phyloP scores from a whole-genome alignment of 1,140 invertebrate genomes.

The Arion vulgaris region DNA sequence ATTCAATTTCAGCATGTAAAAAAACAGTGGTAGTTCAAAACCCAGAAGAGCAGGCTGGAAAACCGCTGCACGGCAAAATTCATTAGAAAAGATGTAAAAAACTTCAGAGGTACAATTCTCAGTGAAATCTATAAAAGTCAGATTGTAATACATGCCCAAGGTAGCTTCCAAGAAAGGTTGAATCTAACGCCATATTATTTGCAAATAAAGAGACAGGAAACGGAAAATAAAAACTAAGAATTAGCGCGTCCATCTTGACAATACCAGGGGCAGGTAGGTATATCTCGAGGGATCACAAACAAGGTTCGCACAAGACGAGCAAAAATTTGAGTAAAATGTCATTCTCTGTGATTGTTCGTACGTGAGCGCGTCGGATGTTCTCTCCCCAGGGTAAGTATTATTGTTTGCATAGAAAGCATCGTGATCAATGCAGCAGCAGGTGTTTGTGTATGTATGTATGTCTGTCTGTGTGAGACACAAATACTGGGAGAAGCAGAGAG shows the following conservation, averaged over 20 bases:
- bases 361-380: not conserved
- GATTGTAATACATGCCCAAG: too few species aligned
- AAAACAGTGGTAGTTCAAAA: too few species aligned
- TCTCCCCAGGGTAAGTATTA: not conserved
- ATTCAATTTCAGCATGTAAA: too few species aligned
- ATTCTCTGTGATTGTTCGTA: conserved; percentile 7
- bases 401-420: not conserved
- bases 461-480: not conserved
- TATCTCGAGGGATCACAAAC: not conserved
- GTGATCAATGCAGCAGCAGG: not conserved
- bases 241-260: not conserved
- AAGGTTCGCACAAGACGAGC: not conserved
- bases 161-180: not conserved
- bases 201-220: not conserved
- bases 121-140: too few species aligned
- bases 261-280: not conserved
- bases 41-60: too few species aligned
- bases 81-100: too few species aligned
- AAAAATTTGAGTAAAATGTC: conserved; percentile 3
- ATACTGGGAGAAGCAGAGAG: not conserved
- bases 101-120: too few species aligned
- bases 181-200: not conserved
- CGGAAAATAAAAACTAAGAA: not conserved
- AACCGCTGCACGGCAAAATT: too few species aligned
- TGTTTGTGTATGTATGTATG: not conserved